Base-by-base conservation (phyloP, 2,888 invertebrate species). In the Atethmia centrago region DNA sequence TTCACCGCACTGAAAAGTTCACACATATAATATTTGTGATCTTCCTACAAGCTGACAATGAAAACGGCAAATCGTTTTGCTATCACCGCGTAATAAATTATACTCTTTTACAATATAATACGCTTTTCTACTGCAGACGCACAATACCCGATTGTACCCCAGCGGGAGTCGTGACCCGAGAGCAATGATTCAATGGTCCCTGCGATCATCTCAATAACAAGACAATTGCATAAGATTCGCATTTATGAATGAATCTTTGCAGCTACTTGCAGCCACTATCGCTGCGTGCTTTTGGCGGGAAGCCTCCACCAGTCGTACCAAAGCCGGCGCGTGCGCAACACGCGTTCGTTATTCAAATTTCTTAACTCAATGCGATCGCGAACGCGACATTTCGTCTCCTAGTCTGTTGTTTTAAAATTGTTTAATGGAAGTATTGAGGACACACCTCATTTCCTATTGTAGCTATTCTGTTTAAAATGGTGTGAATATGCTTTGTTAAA, bases 351-450 rank as follows among this genome's bases (percentile, higher is more conserved):
- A 90, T 90, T 90, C 87, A 88, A 90, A 91, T 80, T 86, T 88
- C 87, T 85, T 86, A 91, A 90, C 88, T 89, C 92, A 89, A 95
- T 94, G 92, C 93, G 93, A 94, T 94, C 95, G 95, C 94, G 94
- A 92, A 92, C 95, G 91, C 93, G 93, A 93, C 94, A 92, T 93
- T 93, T 94, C 92, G 94, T 95, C 94, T 93, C 92, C 92, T 93
- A 93, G 90, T 91, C 92, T 92, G 92, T 94, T 90, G 90, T 90
- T 89, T 90, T 88, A 90, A 91, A 91, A 64, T 92, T 89, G 89
- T 92, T 93, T 92, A 93, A 94, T 95, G 95, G 93, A 93, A 94
- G 92, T 93, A 95, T 95, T 94, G 96, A 94, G 95, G 94, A 88
- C 95, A 93, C 92, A 92, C 90, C 94, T 95, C 93, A 92, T 95